Percentiles rank a stretch among this genome's conserved stretches.
phyloP scores from a whole-genome alignment of 2,797 vertebrate genomes.

The Ambastaia sidthimunki region DNA sequence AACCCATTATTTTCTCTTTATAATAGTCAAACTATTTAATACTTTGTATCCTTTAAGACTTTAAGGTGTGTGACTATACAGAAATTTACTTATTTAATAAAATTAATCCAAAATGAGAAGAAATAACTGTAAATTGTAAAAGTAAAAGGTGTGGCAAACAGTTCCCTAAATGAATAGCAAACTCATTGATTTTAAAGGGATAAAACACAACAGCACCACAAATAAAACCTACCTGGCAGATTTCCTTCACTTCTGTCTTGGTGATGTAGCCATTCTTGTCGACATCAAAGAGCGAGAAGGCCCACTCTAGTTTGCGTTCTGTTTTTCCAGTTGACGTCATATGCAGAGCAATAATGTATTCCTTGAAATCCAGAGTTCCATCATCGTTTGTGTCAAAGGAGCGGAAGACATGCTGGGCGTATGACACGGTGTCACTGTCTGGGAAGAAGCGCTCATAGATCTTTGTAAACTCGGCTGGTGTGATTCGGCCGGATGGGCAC shows the following conservation, averaged over 20 bases:
- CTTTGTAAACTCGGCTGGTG: constrained; percentile 78
- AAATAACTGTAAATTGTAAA: no score
- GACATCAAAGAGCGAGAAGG: constrained; percentile 84
- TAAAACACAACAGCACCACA: background rate
- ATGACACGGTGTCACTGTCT: constrained; percentile 79
- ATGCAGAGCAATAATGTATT: constrained; percentile 85
- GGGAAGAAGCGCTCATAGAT: constrained; percentile 83
- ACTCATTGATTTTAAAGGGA: no score
- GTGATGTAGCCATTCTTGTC: constrained; percentile 86
- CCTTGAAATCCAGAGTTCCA: constrained; percentile 84
- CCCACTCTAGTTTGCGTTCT: constrained; percentile 82
- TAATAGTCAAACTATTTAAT: no score
- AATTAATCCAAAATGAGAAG: no score
- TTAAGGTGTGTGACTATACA: no score
- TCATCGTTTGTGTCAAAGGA: constrained; percentile 86
- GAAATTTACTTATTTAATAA: no score
- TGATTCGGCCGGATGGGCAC: constrained; percentile 80
- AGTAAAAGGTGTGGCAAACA: no score
- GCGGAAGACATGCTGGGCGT: constrained; percentile 82
- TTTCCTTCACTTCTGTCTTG: constrained; percentile 81
- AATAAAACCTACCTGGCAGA: constrained; percentile 77
- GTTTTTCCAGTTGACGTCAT: constrained; percentile 83
- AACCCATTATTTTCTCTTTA: no score
- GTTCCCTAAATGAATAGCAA: no score
- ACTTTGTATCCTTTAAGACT: no score